Evolutionary conservation across 2,797 vertebrate genomes (phyloP).

Genomic region (Sparus aurata): DNA sequence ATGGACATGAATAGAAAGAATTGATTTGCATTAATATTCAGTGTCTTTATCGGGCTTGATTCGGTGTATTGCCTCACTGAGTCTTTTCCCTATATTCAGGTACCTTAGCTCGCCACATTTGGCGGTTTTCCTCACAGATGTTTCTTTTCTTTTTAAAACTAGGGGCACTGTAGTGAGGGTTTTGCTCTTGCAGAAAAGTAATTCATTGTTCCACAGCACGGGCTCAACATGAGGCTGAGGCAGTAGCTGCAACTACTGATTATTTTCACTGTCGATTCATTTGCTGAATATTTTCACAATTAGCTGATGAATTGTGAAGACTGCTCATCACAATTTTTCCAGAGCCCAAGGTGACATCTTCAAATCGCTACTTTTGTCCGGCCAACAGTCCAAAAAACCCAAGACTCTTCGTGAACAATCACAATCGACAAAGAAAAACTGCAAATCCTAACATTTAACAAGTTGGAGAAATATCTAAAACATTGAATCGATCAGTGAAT

Average conservation of each 20-base stretch:
- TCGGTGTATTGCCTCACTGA: neutral
- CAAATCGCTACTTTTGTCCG: too few species aligned
- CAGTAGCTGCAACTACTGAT: neutral
- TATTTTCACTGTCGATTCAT: too few species aligned
- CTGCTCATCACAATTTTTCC: too few species aligned
- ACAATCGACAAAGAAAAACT: too few species aligned
- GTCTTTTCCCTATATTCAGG: neutral
- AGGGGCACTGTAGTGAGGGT: neutral
- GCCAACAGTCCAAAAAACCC: too few species aligned
- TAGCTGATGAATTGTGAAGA: too few species aligned
- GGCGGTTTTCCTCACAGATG: constrained; percentile 20
- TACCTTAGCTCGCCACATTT: constrained; percentile 8
- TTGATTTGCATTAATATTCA: constrained; percentile 12
- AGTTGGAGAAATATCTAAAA: too few species aligned
- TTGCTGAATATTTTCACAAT: too few species aligned
- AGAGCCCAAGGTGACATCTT: too few species aligned
- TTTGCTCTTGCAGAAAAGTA: constrained; percentile 5
- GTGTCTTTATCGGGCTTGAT: neutral
- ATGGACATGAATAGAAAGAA: neutral
- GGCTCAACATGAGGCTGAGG: constrained; percentile 20
- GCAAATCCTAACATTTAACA: too few species aligned
- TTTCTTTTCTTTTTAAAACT: neutral
- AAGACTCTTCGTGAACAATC: too few species aligned
- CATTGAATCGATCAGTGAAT: too few species aligned
- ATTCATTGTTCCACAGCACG: neutral